Base-by-base conservation (phyloP, 2,113 vertebrate species). In the Alouatta palliata region DNA sequence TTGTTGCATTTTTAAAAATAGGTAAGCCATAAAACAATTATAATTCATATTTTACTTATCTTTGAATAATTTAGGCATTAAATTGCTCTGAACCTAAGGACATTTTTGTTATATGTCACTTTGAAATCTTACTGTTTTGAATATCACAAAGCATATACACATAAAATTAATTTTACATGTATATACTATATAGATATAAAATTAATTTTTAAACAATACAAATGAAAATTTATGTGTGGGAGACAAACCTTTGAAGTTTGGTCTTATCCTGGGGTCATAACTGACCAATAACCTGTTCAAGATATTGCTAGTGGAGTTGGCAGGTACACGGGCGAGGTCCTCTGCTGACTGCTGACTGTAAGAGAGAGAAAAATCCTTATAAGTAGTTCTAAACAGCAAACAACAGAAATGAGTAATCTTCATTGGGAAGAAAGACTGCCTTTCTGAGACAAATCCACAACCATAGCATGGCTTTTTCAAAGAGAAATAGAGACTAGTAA, bases 261-360 rank as follows among this genome's bases (percentile, higher is more conserved):
- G 99, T 93, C 99, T 99, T 98, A 99, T 99, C 98, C 99, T 99
- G 85, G 99, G 99, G 98, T 99, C 99, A 85, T 99, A 99, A 98
- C 95, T 99, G 98, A 99, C 98, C 98, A 99, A 98, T 91, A 99
- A 99, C 87, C 99, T 99, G 98, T 99, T 99, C 98, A 99, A 98
- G 98, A 99, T 99, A 98, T 99, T 99, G 98, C 99, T 99, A 61
- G 99, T 99, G 64, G 99, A 99, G 98, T 99, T 99, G 52, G 97
- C 99, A 49, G 99, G 99, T 92, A 99, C 99, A 94, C 99, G 99
- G 43, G 99, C 99, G 92, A 99, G 99, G 97, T 99, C 99, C 98
- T 99, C 99, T 52, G 99, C 98, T 94, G 99, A 99, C 96, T 99
- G 99, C 96, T 99, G 99, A 89, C 99, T 99, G 98, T 95, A 98